Conservation (phyloP, 1,140 invertebrate genomes). For the Prorops nasuta region DNA sequence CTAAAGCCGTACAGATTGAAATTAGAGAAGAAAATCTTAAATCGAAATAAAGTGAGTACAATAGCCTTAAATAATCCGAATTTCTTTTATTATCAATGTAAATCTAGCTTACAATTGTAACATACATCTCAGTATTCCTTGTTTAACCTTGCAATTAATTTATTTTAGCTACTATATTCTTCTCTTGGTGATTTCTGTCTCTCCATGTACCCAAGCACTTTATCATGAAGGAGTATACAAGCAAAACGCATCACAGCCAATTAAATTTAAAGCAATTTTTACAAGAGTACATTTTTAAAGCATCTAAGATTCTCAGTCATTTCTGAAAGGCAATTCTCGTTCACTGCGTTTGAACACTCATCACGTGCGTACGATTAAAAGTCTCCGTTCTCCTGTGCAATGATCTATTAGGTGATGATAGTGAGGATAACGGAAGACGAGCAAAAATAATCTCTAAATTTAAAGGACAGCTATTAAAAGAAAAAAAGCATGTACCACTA, state of each 20-base stretch:
- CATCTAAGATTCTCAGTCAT: not conserved
- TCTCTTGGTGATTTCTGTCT: too few relatives aligned
- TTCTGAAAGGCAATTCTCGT: slow-evolving; percentile 19
- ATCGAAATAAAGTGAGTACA: too few relatives aligned
- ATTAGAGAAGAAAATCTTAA: too few relatives aligned
- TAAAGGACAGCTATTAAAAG: slow-evolving; percentile 25
- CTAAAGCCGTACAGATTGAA: too few relatives aligned
- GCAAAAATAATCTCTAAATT: slow-evolving; percentile 38
- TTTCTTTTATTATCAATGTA: too few relatives aligned
- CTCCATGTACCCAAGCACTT: too few relatives aligned
- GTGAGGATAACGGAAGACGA: slow-evolving; percentile 24
- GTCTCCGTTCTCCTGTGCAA: slow-evolving; percentile 16
- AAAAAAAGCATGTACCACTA: slow-evolving; percentile 48
- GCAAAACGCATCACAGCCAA: slow-evolving; percentile 25
- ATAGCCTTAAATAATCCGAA: too few relatives aligned
- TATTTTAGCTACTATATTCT: too few relatives aligned
- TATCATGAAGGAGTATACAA: too few relatives aligned
- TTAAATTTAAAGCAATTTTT: slow-evolving; percentile 31
- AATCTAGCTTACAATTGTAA: too few relatives aligned
- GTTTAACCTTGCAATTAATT: too few relatives aligned
- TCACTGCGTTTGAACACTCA: slow-evolving; percentile 17
- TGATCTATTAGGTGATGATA: slow-evolving; percentile 7
- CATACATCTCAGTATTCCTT: too few relatives aligned
- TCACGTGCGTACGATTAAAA: slow-evolving; percentile 8
- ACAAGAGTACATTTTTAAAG: slow-evolving; percentile 8